These are phyloP conservation scores for Polyommatus iphigenia DNA, from an alignment of 2,888 invertebrate genomes.

Conservation along the genomic window DNA sequence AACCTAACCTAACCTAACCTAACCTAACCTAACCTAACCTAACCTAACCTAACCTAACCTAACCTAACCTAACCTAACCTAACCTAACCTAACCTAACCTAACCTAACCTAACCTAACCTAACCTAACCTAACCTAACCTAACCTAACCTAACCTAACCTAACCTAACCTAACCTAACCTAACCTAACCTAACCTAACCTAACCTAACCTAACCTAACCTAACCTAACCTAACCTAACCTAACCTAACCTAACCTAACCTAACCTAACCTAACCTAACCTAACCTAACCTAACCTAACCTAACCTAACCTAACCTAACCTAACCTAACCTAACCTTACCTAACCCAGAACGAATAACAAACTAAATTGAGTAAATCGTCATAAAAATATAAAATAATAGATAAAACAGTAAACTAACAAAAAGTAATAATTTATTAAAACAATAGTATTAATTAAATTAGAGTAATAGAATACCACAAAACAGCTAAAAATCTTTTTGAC, in stretches of 20 bases:
- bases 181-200: slow-evolving; percentile 40
- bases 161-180: slow-evolving; percentile 42
- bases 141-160: slow-evolving; percentile 43
- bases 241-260: slow-evolving; percentile 37
- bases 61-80: slow-evolving; percentile 32
- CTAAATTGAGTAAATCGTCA: no score
- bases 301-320: slow-evolving; percentile 24
- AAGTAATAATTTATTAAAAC: no score
- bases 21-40: slow-evolving; percentile 22
- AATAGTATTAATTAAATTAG: no score
- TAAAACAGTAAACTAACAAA: no score
- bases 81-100: slow-evolving; percentile 32
- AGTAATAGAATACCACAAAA: no score
- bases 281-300: slow-evolving; percentile 34
- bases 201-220: slow-evolving; percentile 38
- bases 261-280: not conserved
- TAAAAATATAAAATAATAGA: no score
- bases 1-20: slow-evolving; percentile 32
- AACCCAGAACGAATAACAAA: no score
- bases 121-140: slow-evolving; percentile 39
- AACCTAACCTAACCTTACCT: slow-evolving; percentile 25
- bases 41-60: slow-evolving; percentile 28
- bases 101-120: slow-evolving; percentile 31
- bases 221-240: slow-evolving; percentile 44
- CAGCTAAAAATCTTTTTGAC: no score